Conservation (phyloP, 2,797 vertebrate genomes). For the Esox masquinongy region DNA sequence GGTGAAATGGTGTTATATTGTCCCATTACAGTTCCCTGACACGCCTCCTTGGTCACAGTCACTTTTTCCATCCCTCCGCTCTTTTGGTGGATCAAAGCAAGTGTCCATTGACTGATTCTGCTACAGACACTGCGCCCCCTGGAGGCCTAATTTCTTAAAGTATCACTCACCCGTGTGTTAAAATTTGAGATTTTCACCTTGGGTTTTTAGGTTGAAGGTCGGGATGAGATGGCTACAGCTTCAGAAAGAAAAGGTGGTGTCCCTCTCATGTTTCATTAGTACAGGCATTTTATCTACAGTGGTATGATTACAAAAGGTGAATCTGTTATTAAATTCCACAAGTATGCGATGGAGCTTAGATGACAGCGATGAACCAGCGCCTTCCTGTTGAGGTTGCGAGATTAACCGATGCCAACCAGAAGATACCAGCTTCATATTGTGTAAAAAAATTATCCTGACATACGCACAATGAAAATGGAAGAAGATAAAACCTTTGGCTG, state of each 20-base stretch:
- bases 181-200: not conserved
- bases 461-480: not conserved
- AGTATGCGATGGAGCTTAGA: not conserved
- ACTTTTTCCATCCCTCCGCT: not conserved
- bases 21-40: slow-evolving; percentile 9
- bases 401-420: slow-evolving; percentile 5
- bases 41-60: slow-evolving; percentile 10
- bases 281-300: not conserved
- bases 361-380: not conserved
- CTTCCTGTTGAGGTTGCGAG: slow-evolving; percentile 1
- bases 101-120: not conserved
- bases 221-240: not conserved
- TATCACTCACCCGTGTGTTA: not conserved
- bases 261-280: not conserved
- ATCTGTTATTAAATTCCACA: not conserved
- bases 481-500: not conserved
- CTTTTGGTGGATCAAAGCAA: not conserved
- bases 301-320: not conserved
- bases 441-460: not conserved
- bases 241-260: not conserved
- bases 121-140: slow-evolving; percentile 1
- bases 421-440: not conserved
- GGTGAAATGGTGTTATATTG: slow-evolving; percentile 7
- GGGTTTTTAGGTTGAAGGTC: slow-evolving; percentile 9
- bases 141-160: not conserved